A percentile compares a stretch with the other conserved stretches of the same genome.
Conservation (phyloP, 2,888 invertebrate species). For the Dexiosoma caninum region DNA sequence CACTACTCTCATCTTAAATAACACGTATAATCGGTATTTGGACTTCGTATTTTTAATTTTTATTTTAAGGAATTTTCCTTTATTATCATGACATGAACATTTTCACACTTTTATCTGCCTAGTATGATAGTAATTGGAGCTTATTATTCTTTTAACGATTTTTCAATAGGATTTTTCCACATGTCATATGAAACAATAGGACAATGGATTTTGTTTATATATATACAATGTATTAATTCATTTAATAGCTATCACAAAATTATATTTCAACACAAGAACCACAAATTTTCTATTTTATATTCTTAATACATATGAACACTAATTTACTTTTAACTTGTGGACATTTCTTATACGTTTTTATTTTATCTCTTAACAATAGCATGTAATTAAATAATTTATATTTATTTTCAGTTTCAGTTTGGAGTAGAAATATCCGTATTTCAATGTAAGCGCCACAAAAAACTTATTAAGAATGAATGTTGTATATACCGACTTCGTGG, state of each 20-base stretch:
- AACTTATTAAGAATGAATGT: constrained; percentile 71
- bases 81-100: constrained; percentile 31
- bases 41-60: constrained; percentile 39
- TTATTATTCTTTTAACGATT: not conserved
- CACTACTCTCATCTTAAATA: constrained; percentile 49
- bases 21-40: constrained; percentile 51
- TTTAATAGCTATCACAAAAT: constrained; percentile 7
- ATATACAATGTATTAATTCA: not conserved
- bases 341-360: constrained; percentile 15
- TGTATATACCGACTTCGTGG: constrained; percentile 56
- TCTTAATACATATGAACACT: constrained; percentile 54
- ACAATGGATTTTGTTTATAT: too few relatives aligned
- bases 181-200: too few relatives aligned
- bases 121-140: not conserved
- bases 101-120: constrained; percentile 12
- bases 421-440: constrained; percentile 49
- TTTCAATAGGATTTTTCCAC: too few relatives aligned
- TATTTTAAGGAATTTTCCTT: constrained; percentile 52
- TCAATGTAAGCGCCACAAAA: constrained; percentile 71
- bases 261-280: constrained; percentile 4
- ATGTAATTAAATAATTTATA: constrained; percentile 9
- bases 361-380: constrained; percentile 16
- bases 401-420: constrained; percentile 15
- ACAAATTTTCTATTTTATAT: not conserved
- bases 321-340: not conserved